Evolutionary conservation across 2,797 vertebrate species (phyloP).

Genomic region (Sciaenops ocellatus): DNA sequence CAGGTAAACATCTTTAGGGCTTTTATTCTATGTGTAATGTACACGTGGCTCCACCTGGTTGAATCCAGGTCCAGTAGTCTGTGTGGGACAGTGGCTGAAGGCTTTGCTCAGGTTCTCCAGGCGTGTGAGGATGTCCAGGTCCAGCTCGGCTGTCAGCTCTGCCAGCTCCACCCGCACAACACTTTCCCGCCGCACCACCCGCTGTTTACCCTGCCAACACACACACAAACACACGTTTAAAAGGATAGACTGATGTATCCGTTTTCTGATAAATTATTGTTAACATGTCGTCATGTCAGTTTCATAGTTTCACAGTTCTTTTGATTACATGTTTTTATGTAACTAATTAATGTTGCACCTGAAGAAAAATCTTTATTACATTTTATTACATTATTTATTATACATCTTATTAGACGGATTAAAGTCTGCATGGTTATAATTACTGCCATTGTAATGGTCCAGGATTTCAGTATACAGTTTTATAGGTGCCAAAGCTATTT

Average conservation of each 20-base stretch:
- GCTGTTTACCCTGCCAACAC: constrained; percentile 84
- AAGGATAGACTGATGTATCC: not conserved
- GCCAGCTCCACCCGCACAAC: constrained; percentile 88
- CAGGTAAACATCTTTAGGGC: not conserved
- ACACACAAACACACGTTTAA: constrained; percentile 12
- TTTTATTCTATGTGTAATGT: not conserved
- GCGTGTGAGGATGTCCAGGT: constrained; percentile 90
- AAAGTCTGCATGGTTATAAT: not conserved
- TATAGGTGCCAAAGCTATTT: not conserved
- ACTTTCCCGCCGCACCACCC: constrained; percentile 80
- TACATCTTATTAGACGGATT: not conserved
- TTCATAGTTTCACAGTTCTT: not conserved
- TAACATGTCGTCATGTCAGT: not conserved
- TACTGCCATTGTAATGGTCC: not conserved
- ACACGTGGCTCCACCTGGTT: constrained; percentile 68
- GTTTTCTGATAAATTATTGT: not conserved
- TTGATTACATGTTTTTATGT: not conserved
- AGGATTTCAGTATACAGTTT: not conserved
- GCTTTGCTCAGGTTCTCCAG: constrained; percentile 83
- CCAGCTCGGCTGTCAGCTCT: constrained; percentile 88
- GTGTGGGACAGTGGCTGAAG: constrained; percentile 80
- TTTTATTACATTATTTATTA: too few relatives aligned
- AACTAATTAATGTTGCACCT: constrained; percentile 4
- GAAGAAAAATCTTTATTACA: not conserved
- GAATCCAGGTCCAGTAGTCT: constrained; percentile 59